phyloP scores from a whole-genome alignment of 2,888 invertebrate species.

The Mylabris sibirica region DNA sequence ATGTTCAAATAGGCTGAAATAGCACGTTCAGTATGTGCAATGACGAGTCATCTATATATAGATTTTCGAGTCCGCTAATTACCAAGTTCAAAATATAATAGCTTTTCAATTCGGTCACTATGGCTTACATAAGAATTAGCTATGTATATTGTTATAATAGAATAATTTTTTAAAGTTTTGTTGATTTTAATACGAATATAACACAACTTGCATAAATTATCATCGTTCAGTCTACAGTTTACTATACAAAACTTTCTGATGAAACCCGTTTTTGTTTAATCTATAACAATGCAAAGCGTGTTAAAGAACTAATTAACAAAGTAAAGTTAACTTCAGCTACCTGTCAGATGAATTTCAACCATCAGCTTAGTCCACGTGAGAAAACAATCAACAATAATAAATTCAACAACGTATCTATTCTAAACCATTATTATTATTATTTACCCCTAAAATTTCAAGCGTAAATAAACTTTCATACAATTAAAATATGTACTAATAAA shows the following conservation, averaged over 20 bases:
- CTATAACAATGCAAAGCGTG: neutral
- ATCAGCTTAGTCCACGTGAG: constrained; percentile 15
- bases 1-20: constrained; percentile 32
- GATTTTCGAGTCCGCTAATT: constrained; percentile 41
- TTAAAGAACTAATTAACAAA: constrained; percentile 13
- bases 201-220: neutral
- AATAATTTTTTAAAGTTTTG: neutral
- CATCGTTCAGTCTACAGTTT: neutral
- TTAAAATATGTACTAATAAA: neutral
- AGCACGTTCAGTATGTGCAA: constrained; percentile 37
- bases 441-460: neutral
- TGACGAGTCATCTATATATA: constrained; percentile 38
- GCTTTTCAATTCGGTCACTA: constrained; percentile 30
- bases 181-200: neutral
- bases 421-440: constrained; percentile 10
- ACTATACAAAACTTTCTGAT: neutral
- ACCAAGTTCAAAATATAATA: constrained; percentile 37
- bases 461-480: neutral
- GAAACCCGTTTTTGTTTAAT: neutral
- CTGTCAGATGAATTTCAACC: constrained; percentile 17
- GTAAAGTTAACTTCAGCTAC: constrained; percentile 11
- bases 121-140: neutral
- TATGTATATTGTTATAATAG: neutral
- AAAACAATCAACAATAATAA: constrained; percentile 18
- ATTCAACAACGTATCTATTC: neutral